Base-by-base conservation (phyloP, 2,113 vertebrate species). In the Callocephalon fimbriatum region DNA sequence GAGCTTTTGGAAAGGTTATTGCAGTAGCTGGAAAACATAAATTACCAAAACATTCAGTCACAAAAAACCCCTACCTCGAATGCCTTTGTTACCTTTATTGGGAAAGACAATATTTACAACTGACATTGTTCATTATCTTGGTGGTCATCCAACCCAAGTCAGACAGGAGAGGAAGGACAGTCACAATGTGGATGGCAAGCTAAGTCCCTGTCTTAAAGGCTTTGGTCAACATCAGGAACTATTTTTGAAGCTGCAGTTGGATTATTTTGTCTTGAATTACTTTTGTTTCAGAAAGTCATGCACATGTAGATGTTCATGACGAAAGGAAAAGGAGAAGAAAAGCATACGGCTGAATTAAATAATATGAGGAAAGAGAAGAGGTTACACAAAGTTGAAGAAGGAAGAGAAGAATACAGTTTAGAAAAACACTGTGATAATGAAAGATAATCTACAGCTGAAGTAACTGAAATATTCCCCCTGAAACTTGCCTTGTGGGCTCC, bases 401-500 rank as follows among this genome's bases (percentile, higher is more conserved):
- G 82, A 65, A 92, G 65, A 66, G 81, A 50, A 66, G 81, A 50
- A 88, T 84, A 78, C 3, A 9, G 32, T 62, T 97, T 90, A 86
- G 84, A 79, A 95, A 96, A 97, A 94, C 86, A 95, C 26, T 59
- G 87, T 93, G 93, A 95, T 94, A 97, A 91, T 68, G 78, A 68
- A 91, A 95, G 91, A 93, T 90, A 96, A 88, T 88, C 77, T 90
- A 91, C 92, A 96, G 72, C 85, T 96, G 94, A 90, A 95, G 75
- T 95, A 97, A 96, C 76, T 95, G 79, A 40, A 75, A 90, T 80
- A 80, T 91, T 95, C 54, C 70, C 86, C 61, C 47, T 89, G 80
- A 90, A 93, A 45, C 37, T 92, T 92, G 94, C 88, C 35, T 79
- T 14, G 32, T 83, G 70, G 54, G 65, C n/a, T 95, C 88, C 73